Base-by-base conservation (phyloP, 2,113 vertebrate genomes). In the Copsychus sechellarum region DNA sequence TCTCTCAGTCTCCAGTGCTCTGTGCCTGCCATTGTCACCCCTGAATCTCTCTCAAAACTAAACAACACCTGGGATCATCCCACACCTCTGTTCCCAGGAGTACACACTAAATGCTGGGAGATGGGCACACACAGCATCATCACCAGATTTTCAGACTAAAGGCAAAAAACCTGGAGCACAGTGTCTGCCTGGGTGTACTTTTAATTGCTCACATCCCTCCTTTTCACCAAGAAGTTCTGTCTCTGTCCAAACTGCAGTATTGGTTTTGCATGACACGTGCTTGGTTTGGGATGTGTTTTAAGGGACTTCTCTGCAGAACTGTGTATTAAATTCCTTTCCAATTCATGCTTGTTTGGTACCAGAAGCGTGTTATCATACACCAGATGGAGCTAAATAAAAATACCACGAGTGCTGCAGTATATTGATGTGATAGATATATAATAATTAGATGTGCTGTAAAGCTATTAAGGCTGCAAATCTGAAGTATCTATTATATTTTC, bases 341-440 rank as follows among this genome's bases (percentile, higher is more conserved):
- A 58, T 38, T 91, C 77, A 10, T 36, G 48, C 76, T 67, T 17
- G 7, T 80, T 93, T 84, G 70, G 70, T 81, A 67, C 72, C 90
- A 80, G 90, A 60, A 81, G 61, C 4, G 13, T 81, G 91, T 90
- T 91, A 90, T 90, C 86, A 84, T 93, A 80, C 79, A 64, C 79
- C 95, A 94, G 95, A 96, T 97, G 96, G 96, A 95, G 91, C 92
- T 70, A 94, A 94, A 93, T 91, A 94, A 95, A 97, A 97, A 92
- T 80, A 95, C 95, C 94, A 92, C 24, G 20, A 88, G 70, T 67
- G 77, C 81, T 60, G 77, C 77, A 88, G 69, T 88, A 74, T 54
- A 71, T 82, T 72, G 91, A 91, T 91, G 94, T 86, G 92, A 96
- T 92, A 84, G 92, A 97, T 94, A 96, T 86, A 74, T 91, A 97